phyloP scores from a whole-genome alignment of 2,797 vertebrate species.

The Myotis myotis region DNA sequence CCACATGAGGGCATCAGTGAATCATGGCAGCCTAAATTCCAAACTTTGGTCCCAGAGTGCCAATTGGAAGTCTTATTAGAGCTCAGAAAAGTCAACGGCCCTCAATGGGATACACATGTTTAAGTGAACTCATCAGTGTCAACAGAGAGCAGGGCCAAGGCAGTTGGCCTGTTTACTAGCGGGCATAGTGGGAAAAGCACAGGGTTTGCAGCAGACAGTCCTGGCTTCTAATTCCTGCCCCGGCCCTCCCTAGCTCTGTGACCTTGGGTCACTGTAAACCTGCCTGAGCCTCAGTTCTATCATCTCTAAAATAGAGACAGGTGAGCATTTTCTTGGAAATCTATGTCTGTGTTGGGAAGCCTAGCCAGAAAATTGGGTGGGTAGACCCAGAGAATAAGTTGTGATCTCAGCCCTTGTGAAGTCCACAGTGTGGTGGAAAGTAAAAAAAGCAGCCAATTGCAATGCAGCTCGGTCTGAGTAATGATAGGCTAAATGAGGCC shows the following conservation, averaged over 20 bases:
- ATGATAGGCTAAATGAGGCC: background rate
- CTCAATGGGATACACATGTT: background rate
- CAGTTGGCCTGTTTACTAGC: background rate
- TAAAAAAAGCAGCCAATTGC: background rate
- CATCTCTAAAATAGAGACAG: background rate
- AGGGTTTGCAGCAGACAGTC: background rate
- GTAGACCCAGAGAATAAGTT: background rate
- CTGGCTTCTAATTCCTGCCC: background rate
- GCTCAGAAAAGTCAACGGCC: background rate
- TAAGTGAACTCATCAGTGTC: background rate
- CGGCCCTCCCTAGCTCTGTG: background rate
- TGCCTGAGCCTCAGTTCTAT: background rate
- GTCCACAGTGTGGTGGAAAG: background rate
- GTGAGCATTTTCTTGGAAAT: background rate
- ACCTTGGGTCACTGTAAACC: background rate
- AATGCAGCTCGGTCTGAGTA: background rate
- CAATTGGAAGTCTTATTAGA: background rate
- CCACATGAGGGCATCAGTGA: fast-evolving
- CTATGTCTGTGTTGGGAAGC: no score
- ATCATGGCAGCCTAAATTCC: background rate
- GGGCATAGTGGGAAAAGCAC: fast-evolving
- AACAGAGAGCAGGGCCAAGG: fast-evolving
- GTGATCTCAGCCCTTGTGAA: background rate
- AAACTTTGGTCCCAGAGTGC: background rate
- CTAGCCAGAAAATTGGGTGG: background rate